Percentiles rank a stretch among this genome's conserved stretches.
Evolutionary conservation across 2,113 vertebrate species (phyloP).

Genomic region (Heterocephalus glaber): DNA sequence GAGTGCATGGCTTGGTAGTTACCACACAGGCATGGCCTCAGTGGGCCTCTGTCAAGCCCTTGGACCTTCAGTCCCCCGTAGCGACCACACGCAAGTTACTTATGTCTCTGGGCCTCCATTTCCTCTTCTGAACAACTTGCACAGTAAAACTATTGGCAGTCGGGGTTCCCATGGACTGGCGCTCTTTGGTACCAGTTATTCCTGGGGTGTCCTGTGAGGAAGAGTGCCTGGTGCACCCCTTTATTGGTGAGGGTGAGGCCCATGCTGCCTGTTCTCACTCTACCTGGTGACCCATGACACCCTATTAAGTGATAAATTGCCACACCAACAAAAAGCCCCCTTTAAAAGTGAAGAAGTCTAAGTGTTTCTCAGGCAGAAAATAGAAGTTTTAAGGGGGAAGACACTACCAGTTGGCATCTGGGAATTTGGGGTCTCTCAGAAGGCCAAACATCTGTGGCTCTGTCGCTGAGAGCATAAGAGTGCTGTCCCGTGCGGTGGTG

Average conservation of each 20-base stretch:
- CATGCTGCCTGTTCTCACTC: background rate
- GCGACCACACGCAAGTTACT: background rate
- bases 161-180: background rate
- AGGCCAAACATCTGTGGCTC: background rate
- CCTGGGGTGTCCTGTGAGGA: background rate
- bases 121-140: background rate
- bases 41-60: background rate
- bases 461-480: background rate
- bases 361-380: conserved; percentile 14
- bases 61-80: background rate
- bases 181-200: background rate
- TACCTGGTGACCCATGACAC: background rate
- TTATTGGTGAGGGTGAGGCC: background rate
- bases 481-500: background rate
- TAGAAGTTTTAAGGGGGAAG: background rate
- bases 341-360: conserved; percentile 22
- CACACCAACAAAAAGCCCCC: background rate
- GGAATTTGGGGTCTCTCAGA: conserved; percentile 14
- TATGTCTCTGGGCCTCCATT: background rate
- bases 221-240: background rate
- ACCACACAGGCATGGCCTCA: background rate
- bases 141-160: background rate
- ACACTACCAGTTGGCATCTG: background rate
- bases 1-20: background rate
- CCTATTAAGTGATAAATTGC: background rate